phyloP scores from a whole-genome alignment of 2,797 vertebrate species.

The Lateolabrax maculatus region DNA sequence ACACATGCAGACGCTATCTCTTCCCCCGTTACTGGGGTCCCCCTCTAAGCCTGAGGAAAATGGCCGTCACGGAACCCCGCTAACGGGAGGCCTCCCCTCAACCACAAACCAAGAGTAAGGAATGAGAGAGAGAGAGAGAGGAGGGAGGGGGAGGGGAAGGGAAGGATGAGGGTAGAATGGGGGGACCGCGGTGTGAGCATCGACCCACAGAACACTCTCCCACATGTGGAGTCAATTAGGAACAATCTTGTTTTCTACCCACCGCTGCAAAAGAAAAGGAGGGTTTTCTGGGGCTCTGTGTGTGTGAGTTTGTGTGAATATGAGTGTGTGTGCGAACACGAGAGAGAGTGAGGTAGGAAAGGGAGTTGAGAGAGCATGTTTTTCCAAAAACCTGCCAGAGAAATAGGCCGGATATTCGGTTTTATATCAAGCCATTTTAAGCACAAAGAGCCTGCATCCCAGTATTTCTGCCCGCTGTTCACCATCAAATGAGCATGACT shows the following conservation, averaged over 20 bases:
- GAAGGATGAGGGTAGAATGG: constrained; percentile 71
- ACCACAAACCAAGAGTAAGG: constrained; percentile 76
- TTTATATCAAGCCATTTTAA: constrained; percentile 74
- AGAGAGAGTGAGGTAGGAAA: constrained; percentile 67
- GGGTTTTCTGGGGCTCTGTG: constrained; percentile 77
- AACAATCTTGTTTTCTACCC: constrained; percentile 91
- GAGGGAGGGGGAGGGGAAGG: constrained; percentile 51
- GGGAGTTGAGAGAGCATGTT: constrained; percentile 63
- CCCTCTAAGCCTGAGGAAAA: constrained; percentile 79
- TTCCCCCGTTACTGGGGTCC: constrained; percentile 71
- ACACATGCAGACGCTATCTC: constrained; percentile 74
- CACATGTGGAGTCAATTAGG: constrained; percentile 91
- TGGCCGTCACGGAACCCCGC: constrained; percentile 81
- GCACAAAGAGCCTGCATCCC: constrained; percentile 56
- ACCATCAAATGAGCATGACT: constrained; percentile 59
- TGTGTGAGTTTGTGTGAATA: constrained; percentile 42
- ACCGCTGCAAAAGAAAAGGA: constrained; percentile 87
- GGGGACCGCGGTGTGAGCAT: constrained; percentile 83
- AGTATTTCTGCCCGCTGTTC: constrained; percentile 49
- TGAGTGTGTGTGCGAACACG: constrained; percentile 13
- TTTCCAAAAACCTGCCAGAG: constrained; percentile 73
- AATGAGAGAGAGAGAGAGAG: constrained; percentile 71
- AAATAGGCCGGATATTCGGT: constrained; percentile 63
- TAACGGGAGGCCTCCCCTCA: constrained; percentile 79
- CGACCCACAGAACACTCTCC: constrained; percentile 88